These are phyloP conservation scores for Dorcus parallelipipedus DNA, from an alignment of 2,888 invertebrate species.

Conservation along the genomic window DNA sequence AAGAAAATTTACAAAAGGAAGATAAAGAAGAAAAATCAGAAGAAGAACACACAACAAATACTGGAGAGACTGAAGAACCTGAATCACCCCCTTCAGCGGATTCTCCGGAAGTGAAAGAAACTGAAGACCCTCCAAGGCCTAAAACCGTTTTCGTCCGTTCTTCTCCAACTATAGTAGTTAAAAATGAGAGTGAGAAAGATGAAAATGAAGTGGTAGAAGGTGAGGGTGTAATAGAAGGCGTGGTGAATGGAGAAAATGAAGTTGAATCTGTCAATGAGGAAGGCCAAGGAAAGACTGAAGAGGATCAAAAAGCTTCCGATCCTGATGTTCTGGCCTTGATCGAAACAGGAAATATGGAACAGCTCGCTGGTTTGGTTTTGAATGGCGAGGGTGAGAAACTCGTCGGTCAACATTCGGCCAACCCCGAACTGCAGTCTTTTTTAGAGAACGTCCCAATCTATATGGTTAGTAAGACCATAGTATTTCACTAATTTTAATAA, in stretches of 20 bases:
- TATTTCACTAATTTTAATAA: not conserved
- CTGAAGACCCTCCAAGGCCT: too few species aligned
- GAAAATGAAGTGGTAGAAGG: conserved; percentile 20
- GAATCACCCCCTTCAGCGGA: too few species aligned
- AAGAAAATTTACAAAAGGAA: conserved; percentile 21
- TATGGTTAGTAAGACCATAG: conserved; percentile 60
- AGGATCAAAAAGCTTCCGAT: conserved; percentile 56
- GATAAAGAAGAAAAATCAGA: conserved; percentile 20
- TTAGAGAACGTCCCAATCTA: conserved; percentile 83
- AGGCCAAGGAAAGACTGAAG: conserved; percentile 49
- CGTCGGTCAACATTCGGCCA: conserved; percentile 65
- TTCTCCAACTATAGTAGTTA: conserved; percentile 1
- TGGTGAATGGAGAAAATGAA: conserved; percentile 47
- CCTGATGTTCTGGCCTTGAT: conserved; percentile 65
- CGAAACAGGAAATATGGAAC: conserved; percentile 79
- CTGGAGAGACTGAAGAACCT: too few species aligned
- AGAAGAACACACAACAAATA: not conserved
- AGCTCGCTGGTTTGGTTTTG: conserved; percentile 82
- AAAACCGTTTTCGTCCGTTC: not conserved
- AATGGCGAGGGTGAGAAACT: conserved; percentile 83
- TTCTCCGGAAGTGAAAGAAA: too few species aligned
- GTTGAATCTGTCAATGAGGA: conserved; percentile 49
- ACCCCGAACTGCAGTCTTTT: conserved; percentile 81
- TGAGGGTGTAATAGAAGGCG: conserved; percentile 47
- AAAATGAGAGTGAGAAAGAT: not conserved